These are phyloP conservation scores for Polyommatus iphigenia DNA, from an alignment of 2,888 invertebrate species.

Conservation along the genomic window DNA sequence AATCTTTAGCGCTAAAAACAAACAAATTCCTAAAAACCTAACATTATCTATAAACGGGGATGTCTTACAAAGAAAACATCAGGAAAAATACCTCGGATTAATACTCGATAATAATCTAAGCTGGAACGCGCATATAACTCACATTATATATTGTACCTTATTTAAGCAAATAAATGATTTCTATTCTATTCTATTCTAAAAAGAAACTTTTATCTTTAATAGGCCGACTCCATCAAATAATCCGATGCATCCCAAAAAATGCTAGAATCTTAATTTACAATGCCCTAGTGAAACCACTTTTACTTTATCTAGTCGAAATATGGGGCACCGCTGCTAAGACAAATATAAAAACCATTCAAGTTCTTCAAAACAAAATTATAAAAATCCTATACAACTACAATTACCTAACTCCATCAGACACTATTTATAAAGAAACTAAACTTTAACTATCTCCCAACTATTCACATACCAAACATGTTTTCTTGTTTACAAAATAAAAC, in stretches of 20 bases:
- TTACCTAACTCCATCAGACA: no score
- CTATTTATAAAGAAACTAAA: no score
- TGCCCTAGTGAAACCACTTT: background rate
- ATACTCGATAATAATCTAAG: background rate
- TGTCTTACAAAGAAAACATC: conserved; percentile 16
- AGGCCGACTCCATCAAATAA: background rate
- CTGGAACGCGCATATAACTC: background rate
- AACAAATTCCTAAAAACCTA: conserved; percentile 16
- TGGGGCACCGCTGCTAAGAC: conserved; percentile 10
- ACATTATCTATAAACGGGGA: conserved; percentile 18
- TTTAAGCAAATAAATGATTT: no score
- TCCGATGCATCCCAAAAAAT: background rate
- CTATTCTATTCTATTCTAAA: no score
- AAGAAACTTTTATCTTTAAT: background rate
- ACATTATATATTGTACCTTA: no score
- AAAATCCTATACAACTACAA: no score
- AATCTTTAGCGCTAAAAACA: conserved; percentile 21
- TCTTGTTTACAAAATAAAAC: no score
- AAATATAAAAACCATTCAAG: background rate
- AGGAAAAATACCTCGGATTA: conserved; percentile 31
- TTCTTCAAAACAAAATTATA: background rate
- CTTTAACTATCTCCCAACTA: no score
- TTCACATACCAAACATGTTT: no score
- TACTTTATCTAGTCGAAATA: background rate
- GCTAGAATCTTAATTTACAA: background rate